A percentile compares a stretch with the other conserved stretches of the same genome.
phyloP scores from a whole-genome alignment of 2,888 invertebrate genomes.

The Adelognathus sp. region DNA sequence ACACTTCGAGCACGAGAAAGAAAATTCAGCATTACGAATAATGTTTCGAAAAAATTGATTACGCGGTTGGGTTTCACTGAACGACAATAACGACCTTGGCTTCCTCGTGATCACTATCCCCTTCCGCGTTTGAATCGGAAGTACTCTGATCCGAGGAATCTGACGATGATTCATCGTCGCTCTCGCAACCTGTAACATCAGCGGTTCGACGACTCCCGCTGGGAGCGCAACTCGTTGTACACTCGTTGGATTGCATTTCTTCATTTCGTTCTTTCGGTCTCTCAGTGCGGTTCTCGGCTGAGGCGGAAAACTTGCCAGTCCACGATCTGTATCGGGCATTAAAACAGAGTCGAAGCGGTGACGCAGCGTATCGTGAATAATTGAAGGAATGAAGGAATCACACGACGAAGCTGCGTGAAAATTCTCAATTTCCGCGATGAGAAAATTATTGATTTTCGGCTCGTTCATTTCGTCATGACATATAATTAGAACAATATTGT shows the following conservation, averaged over 20 bases:
- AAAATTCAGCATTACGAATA: neutral
- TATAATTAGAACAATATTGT: no score
- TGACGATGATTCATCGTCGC: slow-evolving; percentile 30
- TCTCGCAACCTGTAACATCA: slow-evolving; percentile 19
- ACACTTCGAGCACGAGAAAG: neutral
- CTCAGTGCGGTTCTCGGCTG: neutral
- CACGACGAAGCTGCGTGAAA: no score
- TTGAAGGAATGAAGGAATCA: no score
- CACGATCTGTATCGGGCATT: slow-evolving; percentile 10
- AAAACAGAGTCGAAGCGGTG: neutral
- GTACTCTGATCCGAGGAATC: neutral
- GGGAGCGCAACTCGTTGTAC: neutral
- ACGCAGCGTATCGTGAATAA: slow-evolving; percentile 36
- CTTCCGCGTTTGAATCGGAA: slow-evolving; percentile 17
- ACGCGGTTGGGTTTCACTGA: slow-evolving; percentile 9
- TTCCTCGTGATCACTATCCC: slow-evolving; percentile 10
- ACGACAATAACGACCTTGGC: slow-evolving; percentile 25
- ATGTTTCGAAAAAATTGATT: neutral
- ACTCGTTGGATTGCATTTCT: neutral
- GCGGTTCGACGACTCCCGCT: slow-evolving; percentile 12
- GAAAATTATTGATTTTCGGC: no score
- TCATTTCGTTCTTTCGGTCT: neutral
- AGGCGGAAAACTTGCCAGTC: neutral
- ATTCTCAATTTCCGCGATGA: no score
- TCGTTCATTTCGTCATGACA: no score